phyloP scores from a whole-genome alignment of 2,888 invertebrate genomes.

The Smittia aterrima region DNA sequence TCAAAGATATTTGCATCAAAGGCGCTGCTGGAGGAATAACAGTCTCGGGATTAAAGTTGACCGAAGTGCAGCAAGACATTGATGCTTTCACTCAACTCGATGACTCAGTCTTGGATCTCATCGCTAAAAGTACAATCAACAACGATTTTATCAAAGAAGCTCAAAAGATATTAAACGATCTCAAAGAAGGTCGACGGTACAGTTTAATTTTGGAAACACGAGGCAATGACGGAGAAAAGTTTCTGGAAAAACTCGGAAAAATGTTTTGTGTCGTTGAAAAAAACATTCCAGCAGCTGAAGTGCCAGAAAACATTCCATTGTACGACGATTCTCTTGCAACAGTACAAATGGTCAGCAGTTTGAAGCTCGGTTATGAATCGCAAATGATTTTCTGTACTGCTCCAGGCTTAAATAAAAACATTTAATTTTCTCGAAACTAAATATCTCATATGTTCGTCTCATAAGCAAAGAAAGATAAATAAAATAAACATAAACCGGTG shows the following conservation, averaged over 20 bases:
- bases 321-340: neutral
- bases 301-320: slow-evolving; percentile 24
- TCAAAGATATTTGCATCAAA: neutral
- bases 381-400: neutral
- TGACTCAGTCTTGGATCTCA: slow-evolving; percentile 9
- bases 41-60: neutral
- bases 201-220: neutral
- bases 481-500: no score
- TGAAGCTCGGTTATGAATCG: slow-evolving; percentile 4
- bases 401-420: no score
- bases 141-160: neutral
- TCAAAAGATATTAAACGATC: neutral
- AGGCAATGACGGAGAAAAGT: neutral
- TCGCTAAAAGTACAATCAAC: neutral
- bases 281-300: neutral
- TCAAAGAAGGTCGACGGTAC: neutral
- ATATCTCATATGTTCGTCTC: no score
- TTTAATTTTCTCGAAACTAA: no score
- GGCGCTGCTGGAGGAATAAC: neutral
- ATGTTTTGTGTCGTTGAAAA: neutral
- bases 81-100: neutral
- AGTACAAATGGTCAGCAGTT: neutral
- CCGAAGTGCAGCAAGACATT: neutral
- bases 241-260: neutral
- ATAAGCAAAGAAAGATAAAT: no score